Evolutionary conservation across 2,113 vertebrate species (phyloP), one percentile per base, ranked within the genome.

Genomic region (Cynocephalus volans): DNA sequence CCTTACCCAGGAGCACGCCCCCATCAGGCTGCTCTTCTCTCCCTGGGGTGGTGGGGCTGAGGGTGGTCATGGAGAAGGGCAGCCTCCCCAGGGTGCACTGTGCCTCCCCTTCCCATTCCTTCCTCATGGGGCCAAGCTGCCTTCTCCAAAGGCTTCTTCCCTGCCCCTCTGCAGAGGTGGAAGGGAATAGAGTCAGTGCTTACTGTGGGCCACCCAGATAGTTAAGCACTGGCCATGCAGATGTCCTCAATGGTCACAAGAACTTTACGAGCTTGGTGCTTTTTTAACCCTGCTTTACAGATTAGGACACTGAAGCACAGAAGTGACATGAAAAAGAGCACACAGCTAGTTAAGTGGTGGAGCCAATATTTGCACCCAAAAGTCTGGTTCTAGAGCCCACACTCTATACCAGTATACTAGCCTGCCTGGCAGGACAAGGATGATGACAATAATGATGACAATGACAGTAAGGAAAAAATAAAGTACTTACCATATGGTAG

Each of bases 161-260:
- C 28, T 60, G 26, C 14, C 75, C 31, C 76, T 95, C 52, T 82
- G 72, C 41, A 64, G 28, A 54, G 6, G 50, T 7, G 65, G 36
- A 65, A 75, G 33, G 48, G 15, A 48, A 52, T 6, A 33, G 21
- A 88, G 86, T 48, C 54, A 33, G 1, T 2, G 33, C 21, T 21
- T 14, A n/a, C 60, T 1, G 1, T 23, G 50, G 73, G 48, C 73
- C 12, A 19, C 92, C 21, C 79, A 79, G 0, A 1, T 19, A 45
- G 65, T 4, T 45, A 26, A 58, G 48, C 18, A 6, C 24, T 86
- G 24, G 4, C 56, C 7, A 8, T 0, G 1, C 13, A 3, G 9
- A 12, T 1, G 13, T 81, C 36, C 77, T 75, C 12, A 24, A 14
- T 9, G 26, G 28, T 48, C 48, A n/a, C 14, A 8, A 67, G 26